Conservation (phyloP, 2,113 vertebrate species). For the Dendrocopos noguchii region DNA sequence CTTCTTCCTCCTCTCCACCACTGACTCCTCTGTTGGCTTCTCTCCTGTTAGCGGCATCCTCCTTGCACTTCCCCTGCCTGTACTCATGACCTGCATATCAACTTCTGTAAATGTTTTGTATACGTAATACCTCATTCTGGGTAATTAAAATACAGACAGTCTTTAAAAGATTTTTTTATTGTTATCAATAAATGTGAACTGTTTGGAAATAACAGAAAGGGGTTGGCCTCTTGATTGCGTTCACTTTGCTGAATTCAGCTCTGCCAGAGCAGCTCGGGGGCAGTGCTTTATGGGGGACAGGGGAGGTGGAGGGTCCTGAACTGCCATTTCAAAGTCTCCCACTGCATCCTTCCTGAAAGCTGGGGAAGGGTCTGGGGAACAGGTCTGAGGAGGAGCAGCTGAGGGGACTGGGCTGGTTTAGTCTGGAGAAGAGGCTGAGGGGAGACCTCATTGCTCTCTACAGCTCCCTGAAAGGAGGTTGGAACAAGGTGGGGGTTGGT, state of each 20-base stretch:
- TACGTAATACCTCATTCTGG: constrained; percentile 84
- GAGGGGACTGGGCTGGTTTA: no score
- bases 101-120: constrained; percentile 83
- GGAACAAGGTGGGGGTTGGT: no score
- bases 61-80: constrained; percentile 17
- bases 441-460: no score
- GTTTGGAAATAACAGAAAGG: constrained; percentile 59
- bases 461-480: no score
- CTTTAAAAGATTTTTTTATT: constrained; percentile 86
- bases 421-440: no score
- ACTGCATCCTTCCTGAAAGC: no score
- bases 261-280: neutral
- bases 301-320: rapidly evolving
- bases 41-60: constrained; percentile 3
- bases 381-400: no score
- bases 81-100: constrained; percentile 71
- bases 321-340: no score
- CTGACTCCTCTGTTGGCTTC: neutral
- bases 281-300: rapidly evolving
- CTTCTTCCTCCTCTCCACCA: neutral
- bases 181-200: constrained; percentile 83
- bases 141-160: constrained; percentile 80
- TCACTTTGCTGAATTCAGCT: neutral
- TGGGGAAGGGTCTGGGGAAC: no score
- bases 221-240: neutral